phyloP scores from a whole-genome alignment of 2,797 vertebrate species.

The Loriculus beryllinus region DNA sequence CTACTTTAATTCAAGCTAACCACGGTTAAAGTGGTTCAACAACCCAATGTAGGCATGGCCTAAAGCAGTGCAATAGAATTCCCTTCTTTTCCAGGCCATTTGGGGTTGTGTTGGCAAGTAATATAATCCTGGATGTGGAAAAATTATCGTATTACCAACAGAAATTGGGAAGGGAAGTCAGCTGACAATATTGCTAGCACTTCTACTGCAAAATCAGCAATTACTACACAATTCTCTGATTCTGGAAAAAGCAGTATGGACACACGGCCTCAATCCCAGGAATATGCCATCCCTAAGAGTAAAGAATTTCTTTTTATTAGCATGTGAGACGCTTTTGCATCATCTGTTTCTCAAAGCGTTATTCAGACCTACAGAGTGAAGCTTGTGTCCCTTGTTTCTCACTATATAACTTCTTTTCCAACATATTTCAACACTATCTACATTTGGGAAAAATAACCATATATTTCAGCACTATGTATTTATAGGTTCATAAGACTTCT shows the following conservation, averaged over 20 bases:
- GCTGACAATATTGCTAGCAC: neutral
- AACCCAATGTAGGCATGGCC: neutral
- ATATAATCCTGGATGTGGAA: constrained; percentile 24
- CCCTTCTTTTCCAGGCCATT: constrained; percentile 26
- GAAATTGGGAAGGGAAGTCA: neutral
- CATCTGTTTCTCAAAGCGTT: neutral
- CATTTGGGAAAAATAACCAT: neutral
- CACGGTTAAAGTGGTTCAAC: constrained; percentile 8
- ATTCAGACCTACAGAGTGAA: neutral
- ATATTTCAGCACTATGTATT: neutral
- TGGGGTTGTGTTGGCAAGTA: constrained; percentile 19
- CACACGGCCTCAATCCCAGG: neutral
- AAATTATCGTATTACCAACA: constrained; percentile 5
- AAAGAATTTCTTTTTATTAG: neutral
- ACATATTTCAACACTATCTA: neutral
- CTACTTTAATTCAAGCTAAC: constrained; percentile 18
- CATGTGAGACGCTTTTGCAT: neutral
- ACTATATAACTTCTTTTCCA: neutral
- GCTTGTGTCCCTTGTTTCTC: neutral
- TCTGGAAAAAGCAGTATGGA: neutral
- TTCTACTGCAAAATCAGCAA: neutral
- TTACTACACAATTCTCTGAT: neutral
- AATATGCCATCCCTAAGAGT: neutral
- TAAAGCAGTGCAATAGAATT: constrained; percentile 43
- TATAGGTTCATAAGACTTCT: neutral